Evolutionary conservation across 2,113 vertebrate species (phyloP).

Genomic region (Acanthochromis polyacanthus): DNA sequence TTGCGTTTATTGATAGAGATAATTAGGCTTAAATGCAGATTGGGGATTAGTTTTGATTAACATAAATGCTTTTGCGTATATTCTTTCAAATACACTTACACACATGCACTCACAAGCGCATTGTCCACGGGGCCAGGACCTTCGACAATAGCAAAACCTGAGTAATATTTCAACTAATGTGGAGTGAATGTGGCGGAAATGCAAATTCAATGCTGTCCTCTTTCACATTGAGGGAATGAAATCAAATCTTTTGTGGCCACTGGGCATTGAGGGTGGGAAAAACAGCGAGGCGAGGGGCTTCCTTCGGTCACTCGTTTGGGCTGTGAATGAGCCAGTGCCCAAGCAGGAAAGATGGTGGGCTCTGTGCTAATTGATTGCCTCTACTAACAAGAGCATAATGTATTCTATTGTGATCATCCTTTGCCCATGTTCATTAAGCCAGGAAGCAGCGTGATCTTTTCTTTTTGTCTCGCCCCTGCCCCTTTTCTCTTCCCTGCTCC

Average conservation of each 20-base stretch:
- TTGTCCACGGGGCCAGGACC: conserved; percentile 18
- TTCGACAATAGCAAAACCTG: conserved; percentile 37
- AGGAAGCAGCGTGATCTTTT: conserved; percentile 71
- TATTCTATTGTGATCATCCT: conserved; percentile 89
- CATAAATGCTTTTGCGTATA: conserved; percentile 16
- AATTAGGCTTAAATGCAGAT: conserved; percentile 19
- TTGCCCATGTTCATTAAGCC: conserved; percentile 87
- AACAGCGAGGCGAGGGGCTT: conserved; percentile 40
- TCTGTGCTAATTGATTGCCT: conserved; percentile 82
- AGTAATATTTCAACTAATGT: conserved; percentile 58
- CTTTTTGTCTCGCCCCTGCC: conserved; percentile 64
- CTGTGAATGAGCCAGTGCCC: conserved; percentile 62
- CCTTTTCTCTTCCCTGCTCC: conserved; percentile 37
- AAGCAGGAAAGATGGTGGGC: conserved; percentile 49
- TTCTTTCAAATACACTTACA: not conserved
- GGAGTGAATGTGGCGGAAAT: conserved; percentile 60
- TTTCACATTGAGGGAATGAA: conserved; percentile 56
- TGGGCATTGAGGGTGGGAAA: conserved; percentile 72
- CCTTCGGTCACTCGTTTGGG: conserved; percentile 49
- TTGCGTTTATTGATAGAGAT: conserved; percentile 8
- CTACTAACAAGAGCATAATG: conserved; percentile 87
- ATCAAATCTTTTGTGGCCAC: conserved; percentile 71
- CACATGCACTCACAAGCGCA: not conserved
- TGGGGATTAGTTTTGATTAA: conserved; percentile 21
- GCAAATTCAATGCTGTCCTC: conserved; percentile 48